phyloP scores from a whole-genome alignment of 2,888 invertebrate species.

The Ditula angustiorana region DNA sequence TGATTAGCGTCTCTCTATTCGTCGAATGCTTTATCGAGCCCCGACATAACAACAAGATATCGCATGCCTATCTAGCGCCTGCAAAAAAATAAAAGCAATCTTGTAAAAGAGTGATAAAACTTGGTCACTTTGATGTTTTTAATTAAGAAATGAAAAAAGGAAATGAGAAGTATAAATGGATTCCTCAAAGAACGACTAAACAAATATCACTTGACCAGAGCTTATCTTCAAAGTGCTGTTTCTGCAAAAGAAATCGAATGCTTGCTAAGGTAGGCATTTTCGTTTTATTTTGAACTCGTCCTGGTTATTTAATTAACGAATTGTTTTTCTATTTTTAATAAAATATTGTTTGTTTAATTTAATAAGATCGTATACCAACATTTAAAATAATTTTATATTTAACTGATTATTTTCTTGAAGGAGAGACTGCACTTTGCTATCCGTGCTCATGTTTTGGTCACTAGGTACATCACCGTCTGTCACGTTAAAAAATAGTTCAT shows the following conservation, averaged over 20 bases:
- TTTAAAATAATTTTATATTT: too few relatives aligned
- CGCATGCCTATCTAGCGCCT: not conserved
- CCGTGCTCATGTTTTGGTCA: too few relatives aligned
- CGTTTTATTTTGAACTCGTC: not conserved
- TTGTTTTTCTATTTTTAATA: not conserved
- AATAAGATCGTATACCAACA: too few relatives aligned
- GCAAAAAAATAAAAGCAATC: slow-evolving; percentile 25
- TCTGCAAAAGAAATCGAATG: slow-evolving; percentile 26
- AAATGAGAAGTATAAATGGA: slow-evolving; percentile 23
- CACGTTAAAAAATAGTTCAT: too few relatives aligned
- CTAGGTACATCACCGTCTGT: too few relatives aligned
- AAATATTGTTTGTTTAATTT: not conserved
- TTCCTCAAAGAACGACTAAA: slow-evolving; percentile 27
- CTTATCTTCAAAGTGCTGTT: slow-evolving; percentile 30
- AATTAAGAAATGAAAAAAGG: slow-evolving; percentile 24
- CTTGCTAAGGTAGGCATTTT: not conserved
- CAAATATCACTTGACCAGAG: slow-evolving; percentile 36
- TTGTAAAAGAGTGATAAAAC: slow-evolving; percentile 15
- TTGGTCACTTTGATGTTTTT: slow-evolving; percentile 37
- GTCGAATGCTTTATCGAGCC: slow-evolving; percentile 50
- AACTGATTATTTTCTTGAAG: too few relatives aligned
- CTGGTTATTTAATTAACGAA: slow-evolving; percentile 16
- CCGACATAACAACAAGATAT: slow-evolving; percentile 12
- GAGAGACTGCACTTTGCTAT: too few relatives aligned
- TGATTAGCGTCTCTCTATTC: slow-evolving; percentile 71